These are phyloP conservation scores for Tenthredo distinguenda DNA, from an alignment of 2,888 invertebrate species.

Conservation along the genomic window DNA sequence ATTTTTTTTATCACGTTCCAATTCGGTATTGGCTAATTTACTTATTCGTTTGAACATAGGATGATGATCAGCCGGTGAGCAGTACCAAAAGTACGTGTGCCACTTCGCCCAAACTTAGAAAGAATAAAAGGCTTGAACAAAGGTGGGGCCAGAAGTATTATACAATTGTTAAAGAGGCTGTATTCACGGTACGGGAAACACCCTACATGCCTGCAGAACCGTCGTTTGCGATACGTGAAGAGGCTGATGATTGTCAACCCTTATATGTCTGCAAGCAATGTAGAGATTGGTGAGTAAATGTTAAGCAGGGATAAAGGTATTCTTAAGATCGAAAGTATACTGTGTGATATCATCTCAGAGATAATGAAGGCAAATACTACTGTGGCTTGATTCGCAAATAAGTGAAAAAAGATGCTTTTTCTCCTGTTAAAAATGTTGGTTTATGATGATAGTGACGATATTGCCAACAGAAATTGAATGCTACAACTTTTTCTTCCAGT, in stretches of 20 bases:
- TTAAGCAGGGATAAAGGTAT: neutral
- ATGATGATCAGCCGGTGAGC: neutral
- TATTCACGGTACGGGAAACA: constrained; percentile 65
- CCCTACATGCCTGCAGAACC: constrained; percentile 67
- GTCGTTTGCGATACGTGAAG: constrained; percentile 62
- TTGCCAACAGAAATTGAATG: neutral
- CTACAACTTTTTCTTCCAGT: constrained; percentile 61
- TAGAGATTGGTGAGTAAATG: constrained; percentile 70
- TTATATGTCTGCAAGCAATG: constrained; percentile 69
- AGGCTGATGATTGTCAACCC: constrained; percentile 58
- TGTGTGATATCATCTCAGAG: neutral
- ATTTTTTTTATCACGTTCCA: neutral
- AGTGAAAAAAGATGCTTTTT: neutral
- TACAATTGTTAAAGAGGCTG: constrained; percentile 66
- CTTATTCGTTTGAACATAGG: neutral
- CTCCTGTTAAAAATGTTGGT: neutral
- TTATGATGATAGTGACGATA: neutral
- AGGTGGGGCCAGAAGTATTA: constrained; percentile 68
- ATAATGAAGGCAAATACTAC: neutral
- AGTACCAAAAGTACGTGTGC: neutral
- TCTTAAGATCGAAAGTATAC: neutral
- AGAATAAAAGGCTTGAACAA: constrained; percentile 63
- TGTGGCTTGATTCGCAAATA: neutral
- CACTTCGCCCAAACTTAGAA: constrained; percentile 65
- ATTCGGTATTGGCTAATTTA: neutral